Evolutionary conservation across 2,797 vertebrate species (phyloP).

Genomic region (Okamejei kenojei): DNA sequence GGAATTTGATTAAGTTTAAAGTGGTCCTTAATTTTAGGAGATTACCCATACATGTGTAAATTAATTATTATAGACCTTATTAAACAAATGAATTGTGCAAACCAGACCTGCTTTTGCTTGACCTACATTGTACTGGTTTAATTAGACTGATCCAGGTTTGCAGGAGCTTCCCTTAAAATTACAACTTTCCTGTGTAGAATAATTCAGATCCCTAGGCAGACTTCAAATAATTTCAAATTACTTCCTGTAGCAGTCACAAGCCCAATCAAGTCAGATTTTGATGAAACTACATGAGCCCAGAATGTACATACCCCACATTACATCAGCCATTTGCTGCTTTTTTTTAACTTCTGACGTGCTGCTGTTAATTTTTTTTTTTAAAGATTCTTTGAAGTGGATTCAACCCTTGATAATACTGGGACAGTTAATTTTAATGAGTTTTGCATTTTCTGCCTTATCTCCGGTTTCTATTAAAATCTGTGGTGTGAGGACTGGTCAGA

Average conservation of each 20-base stretch:
- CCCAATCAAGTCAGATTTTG: slow-evolving; percentile 27
- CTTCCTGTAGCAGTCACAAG: slow-evolving; percentile 35
- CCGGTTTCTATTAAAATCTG: background rate
- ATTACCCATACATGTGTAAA: slow-evolving; percentile 22
- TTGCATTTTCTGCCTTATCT: background rate
- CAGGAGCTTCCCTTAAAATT: slow-evolving; percentile 9
- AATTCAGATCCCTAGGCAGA: slow-evolving; percentile 31
- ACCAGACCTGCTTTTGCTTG: slow-evolving; percentile 1
- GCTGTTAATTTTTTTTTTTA: background rate
- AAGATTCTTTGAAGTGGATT: slow-evolving; percentile 31
- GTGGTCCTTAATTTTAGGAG: slow-evolving; percentile 24
- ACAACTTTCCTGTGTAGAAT: slow-evolving; percentile 34
- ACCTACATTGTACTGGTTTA: slow-evolving; percentile 36
- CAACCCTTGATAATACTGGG: slow-evolving; percentile 34
- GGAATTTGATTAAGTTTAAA: slow-evolving; percentile 9
- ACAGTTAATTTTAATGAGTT: slow-evolving; percentile 35
- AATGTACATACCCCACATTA: slow-evolving; percentile 23
- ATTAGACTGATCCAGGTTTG: slow-evolving; percentile 32
- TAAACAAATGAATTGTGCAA: slow-evolving; percentile 36
- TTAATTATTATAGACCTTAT: slow-evolving; percentile 34
- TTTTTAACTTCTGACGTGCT: background rate
- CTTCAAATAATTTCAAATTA: slow-evolving; percentile 34
- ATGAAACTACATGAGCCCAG: slow-evolving; percentile 8
- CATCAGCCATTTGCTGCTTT: slow-evolving; percentile 16
- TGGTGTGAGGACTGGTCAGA: background rate